Percentiles rank a stretch among this genome's conserved stretches.
Conservation (phyloP, 2,888 invertebrate species). For the Drosophila helvetica region DNA sequence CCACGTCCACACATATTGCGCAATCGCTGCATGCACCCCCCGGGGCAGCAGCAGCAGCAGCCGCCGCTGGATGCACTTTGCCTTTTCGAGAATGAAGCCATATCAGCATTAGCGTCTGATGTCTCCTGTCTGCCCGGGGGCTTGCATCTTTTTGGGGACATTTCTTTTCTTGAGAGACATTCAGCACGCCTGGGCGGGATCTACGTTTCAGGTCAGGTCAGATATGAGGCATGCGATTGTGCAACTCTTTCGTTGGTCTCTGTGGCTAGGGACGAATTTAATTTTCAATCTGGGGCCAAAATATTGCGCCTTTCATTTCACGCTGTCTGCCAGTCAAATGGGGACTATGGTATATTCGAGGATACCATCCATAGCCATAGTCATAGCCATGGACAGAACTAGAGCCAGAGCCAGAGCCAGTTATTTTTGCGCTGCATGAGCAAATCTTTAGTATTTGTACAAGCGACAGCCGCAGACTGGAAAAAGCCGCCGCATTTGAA, state of each 20-base stretch:
- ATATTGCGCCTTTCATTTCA: conserved; percentile 59
- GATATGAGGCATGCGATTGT: conserved; percentile 47
- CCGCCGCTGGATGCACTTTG: conserved; percentile 58
- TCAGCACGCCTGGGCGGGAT: conserved; percentile 36
- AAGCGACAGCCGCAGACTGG: conserved; percentile 75
- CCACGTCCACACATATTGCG: conserved; percentile 65
- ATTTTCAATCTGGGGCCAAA: conserved; percentile 72
- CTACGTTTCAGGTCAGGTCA: conserved; percentile 49
- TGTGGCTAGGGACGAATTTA: conserved; percentile 52
- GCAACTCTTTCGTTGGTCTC: conserved; percentile 17
- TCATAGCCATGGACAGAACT: too few species aligned
- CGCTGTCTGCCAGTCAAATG: conserved; percentile 42
- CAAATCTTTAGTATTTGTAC: conserved; percentile 78
- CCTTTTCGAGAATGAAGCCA: conserved; percentile 74
- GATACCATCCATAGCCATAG: too few species aligned
- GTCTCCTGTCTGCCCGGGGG: conserved; percentile 54
- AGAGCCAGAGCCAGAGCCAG: conserved; percentile 57
- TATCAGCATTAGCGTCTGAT: conserved; percentile 76
- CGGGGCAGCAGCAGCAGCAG: conserved; percentile 29
- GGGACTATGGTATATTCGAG: background rate
- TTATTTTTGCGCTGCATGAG: conserved; percentile 75
- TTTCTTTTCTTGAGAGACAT: conserved; percentile 53
- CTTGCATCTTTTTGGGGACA: conserved; percentile 48
- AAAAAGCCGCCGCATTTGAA: conserved; percentile 77
- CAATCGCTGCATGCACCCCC: conserved; percentile 49